Evolutionary conservation across 2,888 invertebrate genomes (phyloP), one percentile per base, ranked within the genome.

Genomic region (Operophtera brumata): DNA sequence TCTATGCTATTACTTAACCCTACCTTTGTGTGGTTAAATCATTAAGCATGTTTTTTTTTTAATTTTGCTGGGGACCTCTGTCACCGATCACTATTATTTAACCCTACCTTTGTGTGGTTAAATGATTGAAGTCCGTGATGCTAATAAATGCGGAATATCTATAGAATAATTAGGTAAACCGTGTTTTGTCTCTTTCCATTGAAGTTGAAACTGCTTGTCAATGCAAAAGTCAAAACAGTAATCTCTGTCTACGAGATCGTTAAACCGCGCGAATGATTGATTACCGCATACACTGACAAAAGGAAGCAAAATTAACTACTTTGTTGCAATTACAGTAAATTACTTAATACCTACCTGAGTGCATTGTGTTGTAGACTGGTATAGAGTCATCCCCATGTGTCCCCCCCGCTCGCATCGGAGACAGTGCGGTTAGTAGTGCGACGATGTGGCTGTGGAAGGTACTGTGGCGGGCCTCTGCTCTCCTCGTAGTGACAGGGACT

Each of bases 361-460:
- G 30, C 30, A 52, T 36, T 46, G 39, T 43, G 30, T 11, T 37
- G n/a, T 4, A 14, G 9, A 28, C 14, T 44, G 28, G 44, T 14
- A 4, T 20, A 20, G n/a, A n/a, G 45, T 41, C 36, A 36, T 52
- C 30, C 45, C 51, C 45, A 41, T 26, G 52, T 53, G 37, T 51
- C 47, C 51, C 13, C 36, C 30, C 9, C 30, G 44, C 36, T 42
- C 13, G 37, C 7, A 40, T 14, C 46, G 42, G 35, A 41, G 56
- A 46, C 52, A 51, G 44, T 47, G 50, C 65, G 71, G 65, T 73
- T 65, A 67, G 68, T 73, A 63, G 68, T 67, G 71, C 49, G 42
- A 79, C 59, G 69, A 86, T 86, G 86, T 78, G 78, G 82, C 80
- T 77, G 71, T 73, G 77, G 74, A 68, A 69, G 71, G 77, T 82